phyloP scores from a whole-genome alignment of 2,113 vertebrate species.

The Eurystomus gularis region DNA sequence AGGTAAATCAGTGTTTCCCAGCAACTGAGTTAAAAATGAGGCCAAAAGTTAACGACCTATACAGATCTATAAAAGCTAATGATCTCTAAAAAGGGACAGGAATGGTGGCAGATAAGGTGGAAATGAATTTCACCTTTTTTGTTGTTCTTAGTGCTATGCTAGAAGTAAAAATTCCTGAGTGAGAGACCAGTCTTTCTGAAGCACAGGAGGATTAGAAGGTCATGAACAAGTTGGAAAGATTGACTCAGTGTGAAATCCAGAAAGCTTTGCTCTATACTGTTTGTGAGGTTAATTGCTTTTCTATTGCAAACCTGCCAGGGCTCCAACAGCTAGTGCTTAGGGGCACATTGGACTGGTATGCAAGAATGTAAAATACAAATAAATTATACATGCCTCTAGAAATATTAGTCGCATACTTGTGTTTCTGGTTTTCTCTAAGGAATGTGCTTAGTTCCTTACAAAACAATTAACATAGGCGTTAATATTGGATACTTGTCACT shows the following conservation, averaged over 20 bases:
- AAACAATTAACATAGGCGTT: background rate
- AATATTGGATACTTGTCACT: background rate
- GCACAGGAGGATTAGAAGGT: background rate
- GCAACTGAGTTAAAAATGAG: background rate
- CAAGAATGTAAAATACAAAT: background rate
- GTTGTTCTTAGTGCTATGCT: background rate
- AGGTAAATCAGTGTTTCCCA: background rate
- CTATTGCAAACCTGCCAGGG: background rate
- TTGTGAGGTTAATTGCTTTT: background rate
- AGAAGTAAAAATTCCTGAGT: background rate
- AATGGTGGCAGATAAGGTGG: background rate
- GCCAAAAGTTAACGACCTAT: background rate
- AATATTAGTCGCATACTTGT: background rate
- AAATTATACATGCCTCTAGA: background rate
- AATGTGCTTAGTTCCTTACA: background rate
- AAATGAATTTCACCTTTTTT: background rate
- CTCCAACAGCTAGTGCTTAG: background rate
- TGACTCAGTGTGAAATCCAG: background rate
- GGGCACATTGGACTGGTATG: background rate
- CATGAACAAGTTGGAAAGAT: background rate
- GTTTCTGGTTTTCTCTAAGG: background rate
- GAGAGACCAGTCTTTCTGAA: background rate
- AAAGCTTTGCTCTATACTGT: background rate
- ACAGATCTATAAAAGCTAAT: background rate
- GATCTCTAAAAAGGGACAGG: background rate